phyloP scores from a whole-genome alignment of 2,797 vertebrate species.

The Chaunax sp. region DNA sequence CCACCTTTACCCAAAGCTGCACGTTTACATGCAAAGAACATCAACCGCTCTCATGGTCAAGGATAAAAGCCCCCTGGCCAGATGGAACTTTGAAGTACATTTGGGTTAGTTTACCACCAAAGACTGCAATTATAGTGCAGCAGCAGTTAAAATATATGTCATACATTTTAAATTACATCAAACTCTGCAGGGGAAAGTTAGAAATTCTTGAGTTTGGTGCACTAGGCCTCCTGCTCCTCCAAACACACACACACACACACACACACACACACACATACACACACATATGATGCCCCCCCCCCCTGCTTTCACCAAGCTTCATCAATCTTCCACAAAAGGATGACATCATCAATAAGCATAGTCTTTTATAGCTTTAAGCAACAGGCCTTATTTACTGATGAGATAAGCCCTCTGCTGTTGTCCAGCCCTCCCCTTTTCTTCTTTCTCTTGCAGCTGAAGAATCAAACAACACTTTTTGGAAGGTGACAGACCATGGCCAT shows the following conservation, averaged over 20 bases:
- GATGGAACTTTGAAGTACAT: conserved; percentile 82
- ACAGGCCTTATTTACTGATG: conserved; percentile 91
- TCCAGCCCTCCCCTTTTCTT: conserved; percentile 86
- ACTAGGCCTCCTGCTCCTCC: conserved; percentile 39
- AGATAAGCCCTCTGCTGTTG: conserved; percentile 89
- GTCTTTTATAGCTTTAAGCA: conserved; percentile 86
- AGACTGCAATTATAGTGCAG: conserved; percentile 75
- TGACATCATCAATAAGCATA: conserved; percentile 91
- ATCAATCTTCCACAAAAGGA: conserved; percentile 85
- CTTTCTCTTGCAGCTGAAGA: conserved; percentile 84
- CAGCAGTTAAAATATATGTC: conserved; percentile 77
- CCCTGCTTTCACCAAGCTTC: conserved; percentile 67
- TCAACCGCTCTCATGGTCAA: conserved; percentile 77
- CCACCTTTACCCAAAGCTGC: conserved; percentile 81
- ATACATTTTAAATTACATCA: conserved; percentile 82
- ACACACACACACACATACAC: conserved; percentile 51
- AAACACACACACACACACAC: conserved; percentile 43
- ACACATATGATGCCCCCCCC: conserved; percentile 62
- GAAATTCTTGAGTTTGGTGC: conserved; percentile 63
- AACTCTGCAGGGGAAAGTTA: conserved; percentile 72
- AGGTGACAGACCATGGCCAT: conserved; percentile 89
- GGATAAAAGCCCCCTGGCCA: conserved; percentile 80
- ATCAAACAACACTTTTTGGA: conserved; percentile 89
- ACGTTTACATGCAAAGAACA: conserved; percentile 84
- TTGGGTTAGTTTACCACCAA: conserved; percentile 79